Evolutionary conservation across 2,797 vertebrate genomes (phyloP).

Genomic region (Tapirus indicus): DNA sequence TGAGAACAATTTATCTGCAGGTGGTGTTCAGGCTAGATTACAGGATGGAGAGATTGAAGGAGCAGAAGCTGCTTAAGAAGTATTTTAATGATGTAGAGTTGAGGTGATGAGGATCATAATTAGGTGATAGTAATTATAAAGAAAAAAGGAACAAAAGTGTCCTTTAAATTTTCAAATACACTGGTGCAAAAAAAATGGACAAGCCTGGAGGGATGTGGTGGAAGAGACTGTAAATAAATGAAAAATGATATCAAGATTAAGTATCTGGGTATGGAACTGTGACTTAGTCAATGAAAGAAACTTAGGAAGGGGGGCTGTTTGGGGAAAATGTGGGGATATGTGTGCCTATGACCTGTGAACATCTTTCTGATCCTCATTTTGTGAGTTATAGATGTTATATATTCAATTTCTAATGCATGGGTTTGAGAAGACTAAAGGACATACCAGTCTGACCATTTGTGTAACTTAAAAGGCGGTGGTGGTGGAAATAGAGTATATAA

Average conservation of each 20-base stretch:
- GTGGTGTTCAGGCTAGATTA: background rate
- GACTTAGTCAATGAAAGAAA: background rate
- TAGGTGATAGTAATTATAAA: background rate
- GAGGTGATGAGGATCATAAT: background rate
- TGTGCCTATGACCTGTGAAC: background rate
- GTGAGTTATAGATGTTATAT: background rate
- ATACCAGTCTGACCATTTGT: background rate
- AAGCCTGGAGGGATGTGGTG: background rate
- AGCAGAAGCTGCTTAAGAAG: background rate
- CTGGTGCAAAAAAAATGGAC: background rate
- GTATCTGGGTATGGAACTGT: background rate
- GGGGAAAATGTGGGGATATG: background rate
- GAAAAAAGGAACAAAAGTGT: background rate
- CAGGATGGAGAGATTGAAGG: background rate
- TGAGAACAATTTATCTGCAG: background rate
- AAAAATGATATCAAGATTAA: background rate
- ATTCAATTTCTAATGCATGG: background rate
- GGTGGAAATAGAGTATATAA: background rate
- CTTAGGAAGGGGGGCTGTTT: background rate
- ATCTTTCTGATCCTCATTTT: background rate
- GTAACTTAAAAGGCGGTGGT: background rate
- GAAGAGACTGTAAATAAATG: background rate
- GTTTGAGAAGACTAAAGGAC: background rate
- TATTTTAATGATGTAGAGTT: background rate
- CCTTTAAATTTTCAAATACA: background rate